A percentile compares a stretch with the other conserved stretches of the same genome.
phyloP scores from a whole-genome alignment of 2,888 invertebrate genomes.

The Limenitis camilla region DNA sequence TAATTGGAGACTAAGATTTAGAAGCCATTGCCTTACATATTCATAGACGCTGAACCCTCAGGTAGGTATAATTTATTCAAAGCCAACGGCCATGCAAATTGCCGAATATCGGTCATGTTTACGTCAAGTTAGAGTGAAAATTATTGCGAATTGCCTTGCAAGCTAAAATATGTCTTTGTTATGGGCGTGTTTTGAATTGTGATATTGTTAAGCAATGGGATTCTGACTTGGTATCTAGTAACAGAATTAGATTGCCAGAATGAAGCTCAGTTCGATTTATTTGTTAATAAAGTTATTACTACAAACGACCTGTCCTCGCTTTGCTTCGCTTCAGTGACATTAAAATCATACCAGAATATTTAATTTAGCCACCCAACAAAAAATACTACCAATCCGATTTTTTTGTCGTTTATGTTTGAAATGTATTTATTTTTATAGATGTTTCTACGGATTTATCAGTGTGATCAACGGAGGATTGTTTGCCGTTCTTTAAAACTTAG shows the following conservation, averaged over 20 bases:
- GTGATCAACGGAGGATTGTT: no score
- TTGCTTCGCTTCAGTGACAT: no score
- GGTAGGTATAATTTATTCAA: constrained; percentile 72
- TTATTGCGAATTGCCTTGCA: constrained; percentile 64
- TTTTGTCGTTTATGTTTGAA: no score
- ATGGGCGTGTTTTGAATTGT: constrained; percentile 24
- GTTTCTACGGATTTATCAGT: no score
- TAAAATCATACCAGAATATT: no score
- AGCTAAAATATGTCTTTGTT: constrained; percentile 24
- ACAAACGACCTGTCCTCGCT: no score
- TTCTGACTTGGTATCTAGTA: not conserved
- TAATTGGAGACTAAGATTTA: constrained; percentile 71
- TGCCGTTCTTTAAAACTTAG: no score
- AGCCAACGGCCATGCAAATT: constrained; percentile 71
- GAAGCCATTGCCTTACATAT: constrained; percentile 73
- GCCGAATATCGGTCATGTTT: constrained; percentile 72
- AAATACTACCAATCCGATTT: no score
- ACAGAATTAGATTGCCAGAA: not conserved
- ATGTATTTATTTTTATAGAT: no score
- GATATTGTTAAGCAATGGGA: not conserved
- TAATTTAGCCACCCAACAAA: no score
- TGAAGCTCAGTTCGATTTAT: no score
- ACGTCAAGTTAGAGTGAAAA: constrained; percentile 69
- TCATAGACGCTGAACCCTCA: constrained; percentile 60
- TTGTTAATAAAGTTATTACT: no score